phyloP scores from a whole-genome alignment of 2,797 vertebrate species.

The Halcyon badia region DNA sequence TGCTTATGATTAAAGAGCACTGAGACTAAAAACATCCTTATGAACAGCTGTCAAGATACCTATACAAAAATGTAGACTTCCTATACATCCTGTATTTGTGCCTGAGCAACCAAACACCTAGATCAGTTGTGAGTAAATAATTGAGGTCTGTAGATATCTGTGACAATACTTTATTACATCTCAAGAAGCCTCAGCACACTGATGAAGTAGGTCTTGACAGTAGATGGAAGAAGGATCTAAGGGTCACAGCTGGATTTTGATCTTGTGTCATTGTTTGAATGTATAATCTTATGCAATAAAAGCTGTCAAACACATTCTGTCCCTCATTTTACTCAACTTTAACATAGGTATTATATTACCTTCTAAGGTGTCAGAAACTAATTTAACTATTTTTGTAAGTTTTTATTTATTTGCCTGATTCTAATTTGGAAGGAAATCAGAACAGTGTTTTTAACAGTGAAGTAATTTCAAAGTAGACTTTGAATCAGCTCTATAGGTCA shows the following conservation, averaged over 20 bases:
- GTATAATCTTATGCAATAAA: not conserved
- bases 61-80: not conserved
- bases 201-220: not conserved
- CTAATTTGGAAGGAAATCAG: not conserved
- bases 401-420: not conserved
- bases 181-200: conserved; percentile 26
- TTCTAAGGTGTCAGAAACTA: not conserved
- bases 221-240: not conserved
- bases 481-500: not conserved
- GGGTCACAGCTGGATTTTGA: not conserved
- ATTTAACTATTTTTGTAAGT: not conserved
- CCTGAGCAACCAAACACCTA: not conserved
- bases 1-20: not conserved
- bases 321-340: not conserved
- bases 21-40: not conserved
- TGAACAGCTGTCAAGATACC: not conserved
- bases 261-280: not conserved
- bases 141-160: not conserved
- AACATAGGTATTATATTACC: not conserved
- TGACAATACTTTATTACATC: not conserved
- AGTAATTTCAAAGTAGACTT: not conserved
- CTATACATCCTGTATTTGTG: not conserved
- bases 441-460: not conserved
- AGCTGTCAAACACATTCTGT: not conserved
- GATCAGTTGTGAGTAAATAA: not conserved